These are phyloP conservation scores for Aplocera efformata DNA, from an alignment of 2,888 invertebrate genomes.

Conservation along the genomic window DNA sequence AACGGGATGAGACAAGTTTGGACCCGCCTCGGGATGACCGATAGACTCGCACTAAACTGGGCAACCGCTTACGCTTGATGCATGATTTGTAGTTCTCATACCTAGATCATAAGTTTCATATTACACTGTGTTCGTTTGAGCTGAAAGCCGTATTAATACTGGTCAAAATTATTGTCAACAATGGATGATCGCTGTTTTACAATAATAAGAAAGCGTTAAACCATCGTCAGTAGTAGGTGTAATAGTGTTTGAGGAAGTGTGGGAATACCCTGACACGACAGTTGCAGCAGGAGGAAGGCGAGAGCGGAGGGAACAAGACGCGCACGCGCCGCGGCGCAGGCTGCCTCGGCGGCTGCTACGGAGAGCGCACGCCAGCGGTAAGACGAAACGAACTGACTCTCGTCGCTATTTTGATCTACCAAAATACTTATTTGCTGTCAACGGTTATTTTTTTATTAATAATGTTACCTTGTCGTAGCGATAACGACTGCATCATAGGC, in stretches of 20 bases:
- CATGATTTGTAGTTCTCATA: constrained; percentile 38
- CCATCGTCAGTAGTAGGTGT: constrained; percentile 6
- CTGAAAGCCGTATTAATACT: constrained; percentile 21
- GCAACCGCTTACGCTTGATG: constrained; percentile 52
- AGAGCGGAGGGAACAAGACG: constrained; percentile 73
- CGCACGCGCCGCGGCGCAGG: constrained; percentile 84
- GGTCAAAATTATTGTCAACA: constrained; percentile 2
- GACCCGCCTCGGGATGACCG: constrained; percentile 11
- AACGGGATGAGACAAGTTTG: constrained; percentile 13
- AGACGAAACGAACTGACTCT: constrained; percentile 53
- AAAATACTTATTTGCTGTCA: no score
- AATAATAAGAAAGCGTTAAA: constrained; percentile 10
- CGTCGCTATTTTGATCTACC: no score
- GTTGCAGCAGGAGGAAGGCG: constrained; percentile 78
- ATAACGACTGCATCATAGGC: no score
- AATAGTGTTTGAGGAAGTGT: constrained; percentile 26
- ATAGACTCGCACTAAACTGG: constrained; percentile 30
- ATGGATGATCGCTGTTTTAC: not conserved
- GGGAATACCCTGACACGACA: constrained; percentile 60
- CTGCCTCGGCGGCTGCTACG: constrained; percentile 86
- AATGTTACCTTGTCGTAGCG: no score
- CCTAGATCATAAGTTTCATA: constrained; percentile 1
- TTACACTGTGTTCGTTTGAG: not conserved
- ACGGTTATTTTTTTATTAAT: no score
- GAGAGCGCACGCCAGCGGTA: constrained; percentile 88